Percentiles rank a stretch among this genome's conserved stretches.
Conservation (phyloP, 2,113 vertebrate genomes). For the Chloebia gouldiae region DNA sequence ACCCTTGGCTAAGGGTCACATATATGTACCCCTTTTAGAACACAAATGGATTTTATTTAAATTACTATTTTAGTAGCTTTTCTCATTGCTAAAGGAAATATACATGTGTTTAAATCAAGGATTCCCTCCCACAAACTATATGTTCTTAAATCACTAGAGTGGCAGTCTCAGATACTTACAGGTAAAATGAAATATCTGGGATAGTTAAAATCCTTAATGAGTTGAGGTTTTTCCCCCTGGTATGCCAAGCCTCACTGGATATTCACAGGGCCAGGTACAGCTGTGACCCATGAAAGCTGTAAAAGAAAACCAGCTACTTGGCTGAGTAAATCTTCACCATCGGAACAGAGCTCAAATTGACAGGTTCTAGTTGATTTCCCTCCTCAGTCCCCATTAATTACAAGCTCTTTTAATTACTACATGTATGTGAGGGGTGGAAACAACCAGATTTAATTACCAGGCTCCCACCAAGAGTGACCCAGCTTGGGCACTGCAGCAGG, state of each 20-base stretch:
- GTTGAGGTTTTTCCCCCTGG: not conserved
- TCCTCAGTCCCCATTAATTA: not conserved
- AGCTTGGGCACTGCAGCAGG: not conserved
- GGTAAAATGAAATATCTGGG: not conserved
- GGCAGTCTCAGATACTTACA: not conserved
- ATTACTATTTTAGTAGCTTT: not conserved
- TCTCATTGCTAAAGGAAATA: not conserved
- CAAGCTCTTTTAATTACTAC: constrained; percentile 32
- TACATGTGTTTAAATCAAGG: not conserved
- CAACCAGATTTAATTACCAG: constrained; percentile 1
- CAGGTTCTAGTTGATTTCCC: not conserved
- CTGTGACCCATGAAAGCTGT: not conserved
- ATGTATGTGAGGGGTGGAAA: not conserved
- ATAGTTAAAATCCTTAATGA: not conserved
- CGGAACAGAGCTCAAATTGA: not conserved
- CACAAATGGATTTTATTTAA: not conserved
- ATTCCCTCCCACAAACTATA: not conserved
- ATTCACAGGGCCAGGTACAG: not conserved
- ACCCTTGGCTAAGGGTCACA: not conserved
- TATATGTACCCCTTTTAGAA: not conserved
- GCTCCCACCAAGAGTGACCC: not conserved
- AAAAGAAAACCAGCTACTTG: not conserved
- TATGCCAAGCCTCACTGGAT: not conserved
- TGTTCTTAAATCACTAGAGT: not conserved
- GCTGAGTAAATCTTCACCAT: not conserved